These are phyloP conservation scores for Eucidaris tribuloides DNA, from an alignment of 35 echinoderm and acorn worm species.

Conservation along the genomic window DNA sequence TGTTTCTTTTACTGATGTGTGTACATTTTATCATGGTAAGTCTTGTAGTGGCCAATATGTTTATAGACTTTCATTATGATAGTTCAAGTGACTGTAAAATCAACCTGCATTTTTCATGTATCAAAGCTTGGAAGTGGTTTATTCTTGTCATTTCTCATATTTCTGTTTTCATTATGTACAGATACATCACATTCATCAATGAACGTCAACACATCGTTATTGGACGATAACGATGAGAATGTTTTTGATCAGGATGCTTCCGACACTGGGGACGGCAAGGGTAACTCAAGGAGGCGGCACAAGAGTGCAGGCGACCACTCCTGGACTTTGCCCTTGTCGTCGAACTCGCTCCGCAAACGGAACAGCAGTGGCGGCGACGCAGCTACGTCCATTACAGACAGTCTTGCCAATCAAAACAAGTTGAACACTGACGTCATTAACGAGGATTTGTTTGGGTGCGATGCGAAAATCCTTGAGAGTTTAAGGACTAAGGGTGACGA, in stretches of 20 bases:
- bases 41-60: no score
- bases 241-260: no score
- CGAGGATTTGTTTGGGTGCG: conserved; percentile 79
- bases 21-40: no score
- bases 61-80: no score
- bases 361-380: conserved; percentile 59
- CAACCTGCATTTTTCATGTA: no score
- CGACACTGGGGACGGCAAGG: conserved; percentile 1
- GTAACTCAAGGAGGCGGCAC: background rate
- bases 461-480: conserved; percentile 86
- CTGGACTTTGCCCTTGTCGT: background rate
- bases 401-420: conserved; percentile 41
- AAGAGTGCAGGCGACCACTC: conserved; percentile 42
- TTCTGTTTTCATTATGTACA: no score
- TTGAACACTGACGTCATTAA: conserved; percentile 19
- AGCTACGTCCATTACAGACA: conserved; percentile 29
- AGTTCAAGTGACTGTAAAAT: no score
- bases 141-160: no score
- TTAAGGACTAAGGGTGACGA: conserved; percentile 16
- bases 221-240: conserved; percentile 26
- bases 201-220: background rate
- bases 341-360: conserved; percentile 50
- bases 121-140: no score
- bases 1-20: no score
- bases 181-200: conserved; percentile 9